Evolutionary conservation across 1,140 invertebrate species (phyloP).

Genomic region (Eubasilissa regina): DNA sequence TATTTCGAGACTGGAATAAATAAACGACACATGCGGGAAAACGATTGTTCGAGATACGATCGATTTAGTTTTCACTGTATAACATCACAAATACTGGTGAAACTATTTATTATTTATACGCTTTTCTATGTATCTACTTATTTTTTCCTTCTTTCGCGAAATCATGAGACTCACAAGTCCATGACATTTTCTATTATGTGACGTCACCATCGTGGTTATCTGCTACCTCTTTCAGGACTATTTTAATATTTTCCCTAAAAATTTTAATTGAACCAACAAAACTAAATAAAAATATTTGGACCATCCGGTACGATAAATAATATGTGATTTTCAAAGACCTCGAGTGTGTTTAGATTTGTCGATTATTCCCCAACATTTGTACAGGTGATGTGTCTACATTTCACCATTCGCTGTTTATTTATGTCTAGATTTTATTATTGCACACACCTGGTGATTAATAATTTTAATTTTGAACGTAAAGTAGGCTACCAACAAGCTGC

Average conservation of each 20-base stretch:
- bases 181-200: no score
- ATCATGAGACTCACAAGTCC: no score
- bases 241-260: neutral
- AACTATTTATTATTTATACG: no score
- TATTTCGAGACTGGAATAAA: no score
- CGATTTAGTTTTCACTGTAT: no score
- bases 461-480: neutral
- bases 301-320: neutral
- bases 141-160: no score
- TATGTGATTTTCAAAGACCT: conserved; percentile 3
- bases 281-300: neutral
- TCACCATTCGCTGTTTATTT: neutral
- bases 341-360: conserved; percentile 1
- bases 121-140: no score
- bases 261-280: neutral
- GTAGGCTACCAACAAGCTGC: conserved; percentile 21
- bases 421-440: conserved; percentile 4
- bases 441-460: conserved; percentile 16
- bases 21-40: no score
- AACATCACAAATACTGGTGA: no score
- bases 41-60: no score
- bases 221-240: no score
- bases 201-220: no score
- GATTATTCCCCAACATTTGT: neutral
- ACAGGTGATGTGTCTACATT: neutral